Evolutionary conservation across 2,888 invertebrate genomes (phyloP).

Genomic region (Agelastica alni): DNA sequence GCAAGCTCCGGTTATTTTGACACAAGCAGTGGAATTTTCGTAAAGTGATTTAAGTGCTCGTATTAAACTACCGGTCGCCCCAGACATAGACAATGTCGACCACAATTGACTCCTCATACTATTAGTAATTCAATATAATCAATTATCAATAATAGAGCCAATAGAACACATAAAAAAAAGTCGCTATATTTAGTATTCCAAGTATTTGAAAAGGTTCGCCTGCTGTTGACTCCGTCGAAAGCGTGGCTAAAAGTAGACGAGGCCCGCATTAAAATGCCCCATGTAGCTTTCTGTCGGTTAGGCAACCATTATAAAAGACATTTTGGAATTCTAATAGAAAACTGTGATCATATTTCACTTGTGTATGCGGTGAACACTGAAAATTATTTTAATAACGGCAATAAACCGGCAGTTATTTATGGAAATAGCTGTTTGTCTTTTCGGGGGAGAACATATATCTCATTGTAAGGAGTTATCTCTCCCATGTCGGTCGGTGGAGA

Average conservation of each 20-base stretch:
- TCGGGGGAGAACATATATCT: slow-evolving; percentile 16
- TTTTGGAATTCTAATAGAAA: slow-evolving; percentile 52
- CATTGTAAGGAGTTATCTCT: slow-evolving; percentile 7
- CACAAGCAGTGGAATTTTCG: too few relatives aligned
- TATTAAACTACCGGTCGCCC: too few relatives aligned
- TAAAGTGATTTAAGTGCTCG: too few relatives aligned
- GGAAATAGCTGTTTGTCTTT: slow-evolving; percentile 37
- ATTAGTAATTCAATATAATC: too few relatives aligned
- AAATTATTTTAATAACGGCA: slow-evolving; percentile 53
- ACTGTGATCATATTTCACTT: slow-evolving; percentile 51
- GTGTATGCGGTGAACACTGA: slow-evolving; percentile 48
- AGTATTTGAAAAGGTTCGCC: slow-evolving; percentile 30
- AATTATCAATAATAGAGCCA: too few relatives aligned
- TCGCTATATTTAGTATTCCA: slow-evolving; percentile 39
- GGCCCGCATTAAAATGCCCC: slow-evolving; percentile 45
- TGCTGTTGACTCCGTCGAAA: slow-evolving; percentile 38
- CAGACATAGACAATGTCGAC: too few relatives aligned
- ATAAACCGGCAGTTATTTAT: slow-evolving; percentile 52
- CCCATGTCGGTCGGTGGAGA: neutral
- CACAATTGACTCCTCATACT: too few relatives aligned
- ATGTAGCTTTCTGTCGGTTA: slow-evolving; percentile 42
- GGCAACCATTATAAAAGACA: slow-evolving; percentile 45
- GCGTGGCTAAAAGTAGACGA: slow-evolving; percentile 29
- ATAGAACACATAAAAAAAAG: too few relatives aligned
- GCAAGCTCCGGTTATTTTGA: too few relatives aligned